Percentiles rank a stretch among this genome's conserved stretches.
Conservation (phyloP, 2,888 invertebrate genomes). For the Neria commutata region DNA sequence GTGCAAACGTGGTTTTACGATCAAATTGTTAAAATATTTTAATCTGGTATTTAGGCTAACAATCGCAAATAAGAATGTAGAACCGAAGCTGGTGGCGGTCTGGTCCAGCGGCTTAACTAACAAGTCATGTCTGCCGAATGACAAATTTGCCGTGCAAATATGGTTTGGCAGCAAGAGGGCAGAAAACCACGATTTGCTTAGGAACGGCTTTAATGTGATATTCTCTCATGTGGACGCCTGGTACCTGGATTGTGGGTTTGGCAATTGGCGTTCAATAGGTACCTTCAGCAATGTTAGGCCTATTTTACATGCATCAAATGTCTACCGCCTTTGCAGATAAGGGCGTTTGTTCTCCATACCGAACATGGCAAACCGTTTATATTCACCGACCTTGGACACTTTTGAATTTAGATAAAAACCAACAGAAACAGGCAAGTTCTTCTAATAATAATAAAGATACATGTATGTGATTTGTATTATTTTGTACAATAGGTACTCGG, state of each 20-base stretch:
- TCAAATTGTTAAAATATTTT: not conserved
- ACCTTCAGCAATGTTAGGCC: too few species aligned
- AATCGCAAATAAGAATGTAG: slow-evolving; percentile 57
- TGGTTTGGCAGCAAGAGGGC: slow-evolving; percentile 86
- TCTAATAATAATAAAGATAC: too few species aligned
- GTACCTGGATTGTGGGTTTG: slow-evolving; percentile 88
- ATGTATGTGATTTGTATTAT: not conserved
- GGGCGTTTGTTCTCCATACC: slow-evolving; percentile 86
- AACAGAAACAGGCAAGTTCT: slow-evolving; percentile 56
- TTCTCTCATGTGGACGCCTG: slow-evolving; percentile 87
- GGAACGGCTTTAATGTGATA: slow-evolving; percentile 78
- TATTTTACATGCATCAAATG: too few species aligned
- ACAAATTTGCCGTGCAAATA: slow-evolving; percentile 72
- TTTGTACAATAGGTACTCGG: slow-evolving; percentile 65
- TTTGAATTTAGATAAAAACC: slow-evolving; percentile 57
- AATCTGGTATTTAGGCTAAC: slow-evolving; percentile 46
- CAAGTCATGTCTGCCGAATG: slow-evolving; percentile 70
- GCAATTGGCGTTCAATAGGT: slow-evolving; percentile 78
- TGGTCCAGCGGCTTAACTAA: slow-evolving; percentile 82
- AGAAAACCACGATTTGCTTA: slow-evolving; percentile 76
- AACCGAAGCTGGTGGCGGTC: slow-evolving; percentile 65
- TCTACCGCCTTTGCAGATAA: slow-evolving; percentile 71
- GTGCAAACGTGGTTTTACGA: too few species aligned
- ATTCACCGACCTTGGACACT: slow-evolving; percentile 79
- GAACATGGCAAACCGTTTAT: slow-evolving; percentile 86